Evolutionary conservation across 2,888 invertebrate species (phyloP).

Genomic region (Phlogophora meticulosa): DNA sequence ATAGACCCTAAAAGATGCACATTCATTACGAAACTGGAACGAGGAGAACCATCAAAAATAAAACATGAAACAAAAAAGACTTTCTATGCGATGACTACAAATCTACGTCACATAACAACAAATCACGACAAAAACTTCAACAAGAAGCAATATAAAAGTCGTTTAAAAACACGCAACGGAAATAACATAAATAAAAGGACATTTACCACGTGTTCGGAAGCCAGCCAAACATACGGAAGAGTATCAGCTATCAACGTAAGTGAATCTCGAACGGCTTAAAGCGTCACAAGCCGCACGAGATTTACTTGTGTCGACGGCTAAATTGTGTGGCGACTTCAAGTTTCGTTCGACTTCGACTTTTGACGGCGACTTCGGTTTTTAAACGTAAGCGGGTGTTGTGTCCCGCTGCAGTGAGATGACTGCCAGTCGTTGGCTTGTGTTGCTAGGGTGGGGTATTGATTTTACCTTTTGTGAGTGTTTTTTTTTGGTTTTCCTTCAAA

Average conservation of each 20-base stretch:
- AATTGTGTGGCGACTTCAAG: conserved; percentile 23
- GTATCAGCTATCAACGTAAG: conserved; percentile 76
- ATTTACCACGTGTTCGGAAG: conserved; percentile 49
- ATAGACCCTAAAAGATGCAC: too few relatives aligned
- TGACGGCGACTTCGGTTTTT: conserved; percentile 25
- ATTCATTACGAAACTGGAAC: too few relatives aligned
- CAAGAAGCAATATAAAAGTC: conserved; percentile 18
- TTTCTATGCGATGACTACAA: neutral
- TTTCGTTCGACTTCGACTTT: conserved; percentile 33
- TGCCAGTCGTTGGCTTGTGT: conserved; percentile 60
- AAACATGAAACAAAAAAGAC: neutral
- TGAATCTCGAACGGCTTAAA: conserved; percentile 84
- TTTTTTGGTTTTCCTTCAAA: neutral
- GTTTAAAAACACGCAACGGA: conserved; percentile 14
- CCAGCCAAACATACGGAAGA: conserved; percentile 14
- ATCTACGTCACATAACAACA: neutral
- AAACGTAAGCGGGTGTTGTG: conserved; percentile 54
- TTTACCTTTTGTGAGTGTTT: conserved; percentile 10
- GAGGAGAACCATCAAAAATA: too few relatives aligned
- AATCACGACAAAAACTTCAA: neutral
- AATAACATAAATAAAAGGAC: conserved; percentile 28
- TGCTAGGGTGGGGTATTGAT: conserved; percentile 51
- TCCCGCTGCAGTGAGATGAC: conserved; percentile 64
- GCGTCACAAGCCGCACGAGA: conserved; percentile 86
- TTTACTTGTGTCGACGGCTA: conserved; percentile 84